Evolutionary conservation across 2,888 invertebrate genomes (phyloP), one percentile per base, ranked within the genome.

Genomic region (Chromoteleia sp.): DNA sequence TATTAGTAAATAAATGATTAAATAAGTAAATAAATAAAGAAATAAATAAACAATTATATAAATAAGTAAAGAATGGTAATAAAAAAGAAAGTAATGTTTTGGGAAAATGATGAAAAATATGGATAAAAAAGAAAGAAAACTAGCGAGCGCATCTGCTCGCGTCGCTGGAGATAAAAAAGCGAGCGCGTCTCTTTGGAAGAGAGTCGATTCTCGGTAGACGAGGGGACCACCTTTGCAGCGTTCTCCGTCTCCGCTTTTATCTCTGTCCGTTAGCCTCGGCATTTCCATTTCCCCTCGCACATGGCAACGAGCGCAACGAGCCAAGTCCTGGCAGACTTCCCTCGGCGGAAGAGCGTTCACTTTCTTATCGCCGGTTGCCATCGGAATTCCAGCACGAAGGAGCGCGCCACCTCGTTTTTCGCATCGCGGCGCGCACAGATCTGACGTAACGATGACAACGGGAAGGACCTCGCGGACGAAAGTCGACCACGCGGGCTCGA

Each of bases 321-420:
- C 30, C 61, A 17, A 43, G 58, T 73, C 61, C 61, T 52, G 48
- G 48, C 33, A 12, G 54, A 54, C 73, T 54, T 73, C 50, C 70
- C 77, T 58, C 63, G 63, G 48, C 78, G 79, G 81, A 86, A 87
- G 87, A 88, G 86, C 88, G 84, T 88, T 88, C 87, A 88, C 89
- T 89, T 89, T 83, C 82, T 89, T 89, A 89, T 89, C 89, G 85
- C 68, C 82, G 81, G 78, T 81, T 82, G 67, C 52, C 71, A 81
- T 83, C 81, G 77, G 81, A 83, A 81, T 81, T 81, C 83, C 83
- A 75, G 81, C 74, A 77, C 83, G 74, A 83, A 83, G 52, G 52
- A 63, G 56, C 77, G 30, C 17, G 70, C 56, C 54, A 71, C 41
- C 78, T 78, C 78, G 71, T 59, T 71, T 71, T 71, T 65, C 71